Conservation (phyloP, 1,140 invertebrate genomes). For the Eumeta japonica region DNA sequence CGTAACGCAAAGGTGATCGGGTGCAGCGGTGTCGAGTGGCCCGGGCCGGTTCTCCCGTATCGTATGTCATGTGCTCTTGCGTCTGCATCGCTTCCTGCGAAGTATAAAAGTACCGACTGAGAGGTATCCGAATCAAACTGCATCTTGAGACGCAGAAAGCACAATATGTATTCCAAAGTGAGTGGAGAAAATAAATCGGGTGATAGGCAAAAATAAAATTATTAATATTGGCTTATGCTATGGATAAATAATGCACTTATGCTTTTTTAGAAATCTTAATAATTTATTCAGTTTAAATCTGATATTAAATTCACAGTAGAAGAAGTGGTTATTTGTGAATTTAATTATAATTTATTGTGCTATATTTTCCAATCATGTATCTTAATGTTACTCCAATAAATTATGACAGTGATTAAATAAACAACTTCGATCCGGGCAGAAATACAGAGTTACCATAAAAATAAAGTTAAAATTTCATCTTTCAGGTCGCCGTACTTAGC, state of each 20-base stretch:
- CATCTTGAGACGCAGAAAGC: slow-evolving; percentile 28
- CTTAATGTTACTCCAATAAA: no score
- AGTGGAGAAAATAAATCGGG: slow-evolving; percentile 16
- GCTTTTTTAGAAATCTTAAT: no score
- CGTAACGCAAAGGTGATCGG: slow-evolving; percentile 38
- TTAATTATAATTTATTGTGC: no score
- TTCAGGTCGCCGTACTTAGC: slow-evolving; percentile 29
- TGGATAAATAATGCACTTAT: no score
- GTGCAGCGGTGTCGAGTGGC: slow-evolving; percentile 33
- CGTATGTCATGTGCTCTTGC: slow-evolving; percentile 31
- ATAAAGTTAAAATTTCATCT: no score
- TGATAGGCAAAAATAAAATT: background rate
- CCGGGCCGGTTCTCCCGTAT: slow-evolving; percentile 37
- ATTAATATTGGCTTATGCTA: background rate
- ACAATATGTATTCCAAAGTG: slow-evolving; percentile 48
- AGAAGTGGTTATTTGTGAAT: no score
- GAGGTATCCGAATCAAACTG: slow-evolving; percentile 36
- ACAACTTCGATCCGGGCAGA: no score
- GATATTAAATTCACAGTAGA: no score
- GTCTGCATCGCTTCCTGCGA: slow-evolving; percentile 16
- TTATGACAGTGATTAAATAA: no score
- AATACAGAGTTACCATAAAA: no score
- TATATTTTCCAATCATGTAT: no score
- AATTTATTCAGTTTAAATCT: no score
- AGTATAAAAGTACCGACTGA: slow-evolving; percentile 44